Evolutionary conservation across 2,797 vertebrate species (phyloP).

Genomic region (Mycteria americana): DNA sequence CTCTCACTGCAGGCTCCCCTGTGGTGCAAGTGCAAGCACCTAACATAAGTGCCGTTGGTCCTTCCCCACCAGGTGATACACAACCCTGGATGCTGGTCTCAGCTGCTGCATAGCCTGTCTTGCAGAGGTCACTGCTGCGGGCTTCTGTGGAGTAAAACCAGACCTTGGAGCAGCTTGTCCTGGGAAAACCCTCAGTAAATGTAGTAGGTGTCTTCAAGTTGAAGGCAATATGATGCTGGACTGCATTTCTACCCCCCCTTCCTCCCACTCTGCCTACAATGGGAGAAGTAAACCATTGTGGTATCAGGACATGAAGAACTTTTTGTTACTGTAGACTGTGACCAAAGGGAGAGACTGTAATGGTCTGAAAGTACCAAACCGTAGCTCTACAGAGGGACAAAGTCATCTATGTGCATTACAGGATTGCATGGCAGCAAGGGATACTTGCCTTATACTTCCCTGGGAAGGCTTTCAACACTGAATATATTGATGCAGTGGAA

Average conservation of each 20-base stretch:
- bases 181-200: not conserved
- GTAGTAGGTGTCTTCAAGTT: not conserved
- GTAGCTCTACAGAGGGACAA: not conserved
- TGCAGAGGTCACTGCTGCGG: not conserved
- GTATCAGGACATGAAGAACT: not conserved
- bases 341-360: not conserved
- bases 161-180: accelerated
- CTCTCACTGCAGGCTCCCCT: not conserved
- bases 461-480: not conserved
- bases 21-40: not conserved
- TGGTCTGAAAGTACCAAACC: not conserved
- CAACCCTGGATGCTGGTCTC: not conserved
- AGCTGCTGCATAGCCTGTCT: not conserved
- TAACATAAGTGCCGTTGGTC: not conserved
- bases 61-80: not conserved
- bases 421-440: not conserved
- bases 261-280: not conserved
- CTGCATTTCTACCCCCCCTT: not conserved
- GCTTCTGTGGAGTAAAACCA: not conserved
- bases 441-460: not conserved
- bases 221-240: not conserved
- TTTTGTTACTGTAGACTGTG: not conserved
- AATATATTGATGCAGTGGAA: not conserved
- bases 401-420: not conserved
- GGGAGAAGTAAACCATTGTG: not conserved